Evolutionary conservation across 2,113 vertebrate genomes (phyloP).

Genomic region (Jaculus jaculus): DNA sequence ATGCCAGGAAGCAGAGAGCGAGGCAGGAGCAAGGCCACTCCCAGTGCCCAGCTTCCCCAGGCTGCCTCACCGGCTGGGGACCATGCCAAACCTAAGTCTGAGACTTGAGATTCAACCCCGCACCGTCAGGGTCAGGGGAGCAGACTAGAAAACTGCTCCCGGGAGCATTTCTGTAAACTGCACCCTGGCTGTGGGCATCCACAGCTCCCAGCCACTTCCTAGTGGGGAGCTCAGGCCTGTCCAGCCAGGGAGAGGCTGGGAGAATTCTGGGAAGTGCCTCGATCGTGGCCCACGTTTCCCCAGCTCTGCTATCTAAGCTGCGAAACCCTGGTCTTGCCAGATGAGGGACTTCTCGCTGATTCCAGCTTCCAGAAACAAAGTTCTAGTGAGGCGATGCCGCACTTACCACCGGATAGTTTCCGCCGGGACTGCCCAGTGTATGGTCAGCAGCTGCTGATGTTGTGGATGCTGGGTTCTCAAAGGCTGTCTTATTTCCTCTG

Average conservation of each 20-base stretch:
- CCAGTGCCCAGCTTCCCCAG: neutral
- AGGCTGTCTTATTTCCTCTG: slow-evolving; percentile 46
- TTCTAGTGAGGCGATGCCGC: neutral
- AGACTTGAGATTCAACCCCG: neutral
- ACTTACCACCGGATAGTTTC: neutral
- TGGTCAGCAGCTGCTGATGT: slow-evolving; percentile 13
- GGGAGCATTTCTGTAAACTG: neutral
- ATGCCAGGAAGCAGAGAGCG: neutral
- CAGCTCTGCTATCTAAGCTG: neutral
- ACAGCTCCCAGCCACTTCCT: neutral
- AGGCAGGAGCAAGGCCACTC: neutral
- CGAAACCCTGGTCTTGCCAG: neutral
- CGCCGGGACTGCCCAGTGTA: neutral
- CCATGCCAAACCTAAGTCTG: neutral
- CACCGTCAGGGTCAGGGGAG: neutral
- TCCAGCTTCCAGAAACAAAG: slow-evolving; percentile 23
- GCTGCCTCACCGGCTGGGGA: neutral
- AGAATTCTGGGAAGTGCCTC: no score
- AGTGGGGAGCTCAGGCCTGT: neutral
- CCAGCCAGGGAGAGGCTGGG: neutral
- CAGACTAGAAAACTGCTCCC: neutral
- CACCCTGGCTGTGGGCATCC: neutral
- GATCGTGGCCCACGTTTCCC: neutral
- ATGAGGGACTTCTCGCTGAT: neutral
- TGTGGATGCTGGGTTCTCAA: slow-evolving; percentile 27